Conservation (phyloP, 1,140 invertebrate genomes). For the Euura lappo region DNA sequence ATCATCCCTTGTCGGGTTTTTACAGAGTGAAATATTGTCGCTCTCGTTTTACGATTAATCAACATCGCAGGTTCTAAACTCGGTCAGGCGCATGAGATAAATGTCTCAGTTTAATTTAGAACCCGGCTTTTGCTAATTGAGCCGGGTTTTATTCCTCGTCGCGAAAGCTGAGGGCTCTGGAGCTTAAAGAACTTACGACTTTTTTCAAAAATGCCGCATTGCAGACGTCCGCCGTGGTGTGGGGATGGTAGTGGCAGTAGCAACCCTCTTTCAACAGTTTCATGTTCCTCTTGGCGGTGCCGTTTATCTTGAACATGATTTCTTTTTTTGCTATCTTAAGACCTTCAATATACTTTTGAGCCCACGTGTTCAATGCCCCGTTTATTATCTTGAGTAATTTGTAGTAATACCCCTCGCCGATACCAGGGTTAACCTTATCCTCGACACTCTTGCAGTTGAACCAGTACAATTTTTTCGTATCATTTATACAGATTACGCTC, state of each 20-base stretch:
- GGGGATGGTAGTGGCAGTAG: constrained; percentile 59
- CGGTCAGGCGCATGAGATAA: neutral
- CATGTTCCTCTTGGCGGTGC: constrained; percentile 54
- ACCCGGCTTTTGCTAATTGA: neutral
- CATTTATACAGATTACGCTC: constrained; percentile 56
- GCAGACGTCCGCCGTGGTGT: constrained; percentile 55
- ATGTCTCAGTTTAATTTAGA: neutral
- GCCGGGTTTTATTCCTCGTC: neutral
- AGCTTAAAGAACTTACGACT: constrained; percentile 47
- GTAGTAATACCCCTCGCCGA: constrained; percentile 54
- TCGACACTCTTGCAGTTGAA: constrained; percentile 54
- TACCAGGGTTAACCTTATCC: constrained; percentile 51
- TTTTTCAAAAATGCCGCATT: constrained; percentile 59
- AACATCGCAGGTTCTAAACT: neutral
- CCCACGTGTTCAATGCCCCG: constrained; percentile 51
- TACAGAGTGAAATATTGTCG: neutral
- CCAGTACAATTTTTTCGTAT: constrained; percentile 54
- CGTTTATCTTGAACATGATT: constrained; percentile 59
- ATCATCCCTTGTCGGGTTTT: neutral
- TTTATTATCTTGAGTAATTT: constrained; percentile 52
- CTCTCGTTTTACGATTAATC: neutral
- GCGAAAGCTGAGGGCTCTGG: neutral
- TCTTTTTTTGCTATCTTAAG: constrained; percentile 37
- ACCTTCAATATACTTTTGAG: constrained; percentile 52
- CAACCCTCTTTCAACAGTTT: constrained; percentile 58